Evolutionary conservation across 2,888 invertebrate genomes (phyloP).

Genomic region (Drosophila pseudotakahashii): DNA sequence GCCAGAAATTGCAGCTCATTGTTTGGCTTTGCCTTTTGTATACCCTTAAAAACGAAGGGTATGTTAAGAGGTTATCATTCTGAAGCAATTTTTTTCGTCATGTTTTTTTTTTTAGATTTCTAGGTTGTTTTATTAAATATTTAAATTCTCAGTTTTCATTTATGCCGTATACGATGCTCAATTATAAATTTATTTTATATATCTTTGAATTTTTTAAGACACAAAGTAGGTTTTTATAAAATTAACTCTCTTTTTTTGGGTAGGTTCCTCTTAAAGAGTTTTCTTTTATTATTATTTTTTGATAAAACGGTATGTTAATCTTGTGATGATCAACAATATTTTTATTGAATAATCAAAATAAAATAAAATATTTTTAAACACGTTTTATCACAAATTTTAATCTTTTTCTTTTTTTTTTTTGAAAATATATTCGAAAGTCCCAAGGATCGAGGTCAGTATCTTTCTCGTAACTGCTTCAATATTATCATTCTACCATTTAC

Average conservation of each 20-base stretch:
- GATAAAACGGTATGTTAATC: too few species aligned
- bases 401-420: too few species aligned
- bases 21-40: constrained; percentile 60
- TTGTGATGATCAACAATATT: too few species aligned
- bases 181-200: too few species aligned
- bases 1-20: constrained; percentile 73
- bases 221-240: too few species aligned
- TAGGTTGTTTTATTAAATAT: not conserved
- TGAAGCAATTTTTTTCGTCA: not conserved
- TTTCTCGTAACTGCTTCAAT: not conserved
- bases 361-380: too few species aligned
- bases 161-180: not conserved
- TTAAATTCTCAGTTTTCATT: not conserved
- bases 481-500: not conserved
- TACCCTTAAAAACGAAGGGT: constrained; percentile 8
- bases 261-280: too few species aligned
- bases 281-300: too few species aligned
- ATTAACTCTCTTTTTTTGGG: too few species aligned
- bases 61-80: not conserved
- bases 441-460: not conserved
- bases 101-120: not conserved
- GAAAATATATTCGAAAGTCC: not conserved
- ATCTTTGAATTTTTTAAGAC: too few species aligned
- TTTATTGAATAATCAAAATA: too few species aligned
- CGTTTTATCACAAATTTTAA: too few species aligned